A percentile compares a stretch with the other conserved stretches of the same genome.
Evolutionary conservation across 2,797 vertebrate genomes (phyloP).

Genomic region (Mormyrops boulengeri): DNA sequence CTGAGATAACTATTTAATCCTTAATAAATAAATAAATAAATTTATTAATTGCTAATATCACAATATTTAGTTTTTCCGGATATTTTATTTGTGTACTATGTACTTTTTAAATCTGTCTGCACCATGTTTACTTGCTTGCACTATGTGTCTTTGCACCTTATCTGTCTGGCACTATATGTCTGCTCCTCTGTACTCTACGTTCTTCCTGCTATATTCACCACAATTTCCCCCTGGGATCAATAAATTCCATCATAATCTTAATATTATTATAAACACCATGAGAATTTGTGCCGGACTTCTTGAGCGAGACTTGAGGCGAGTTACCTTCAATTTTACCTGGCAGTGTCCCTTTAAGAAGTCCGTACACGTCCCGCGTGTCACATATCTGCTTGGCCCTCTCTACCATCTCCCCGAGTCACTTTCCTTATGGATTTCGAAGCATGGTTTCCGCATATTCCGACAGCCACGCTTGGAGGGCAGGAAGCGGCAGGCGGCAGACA

Average conservation of each 20-base stretch:
- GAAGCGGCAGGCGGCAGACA: background rate
- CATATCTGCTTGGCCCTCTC: background rate
- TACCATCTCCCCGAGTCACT: too few relatives aligned
- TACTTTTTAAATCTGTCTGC: background rate
- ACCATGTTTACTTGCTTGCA: background rate
- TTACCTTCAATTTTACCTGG: background rate
- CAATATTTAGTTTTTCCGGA: background rate
- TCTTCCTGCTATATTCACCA: background rate
- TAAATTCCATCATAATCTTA: background rate
- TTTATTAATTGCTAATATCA: background rate
- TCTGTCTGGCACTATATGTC: background rate
- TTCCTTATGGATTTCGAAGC: background rate
- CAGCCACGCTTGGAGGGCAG: background rate
- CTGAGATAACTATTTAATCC: background rate
- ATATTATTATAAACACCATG: background rate
- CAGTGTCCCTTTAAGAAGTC: background rate
- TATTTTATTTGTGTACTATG: background rate
- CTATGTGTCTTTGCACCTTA: background rate
- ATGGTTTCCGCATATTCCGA: background rate
- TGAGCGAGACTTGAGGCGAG: background rate
- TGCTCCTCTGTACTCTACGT: background rate
- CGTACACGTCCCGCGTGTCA: background rate
- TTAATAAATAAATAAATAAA: too few relatives aligned
- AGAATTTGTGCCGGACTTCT: background rate
- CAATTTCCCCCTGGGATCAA: background rate